phyloP scores from a whole-genome alignment of 2,113 vertebrate species.

The Lepisosteus oculatus region DNA sequence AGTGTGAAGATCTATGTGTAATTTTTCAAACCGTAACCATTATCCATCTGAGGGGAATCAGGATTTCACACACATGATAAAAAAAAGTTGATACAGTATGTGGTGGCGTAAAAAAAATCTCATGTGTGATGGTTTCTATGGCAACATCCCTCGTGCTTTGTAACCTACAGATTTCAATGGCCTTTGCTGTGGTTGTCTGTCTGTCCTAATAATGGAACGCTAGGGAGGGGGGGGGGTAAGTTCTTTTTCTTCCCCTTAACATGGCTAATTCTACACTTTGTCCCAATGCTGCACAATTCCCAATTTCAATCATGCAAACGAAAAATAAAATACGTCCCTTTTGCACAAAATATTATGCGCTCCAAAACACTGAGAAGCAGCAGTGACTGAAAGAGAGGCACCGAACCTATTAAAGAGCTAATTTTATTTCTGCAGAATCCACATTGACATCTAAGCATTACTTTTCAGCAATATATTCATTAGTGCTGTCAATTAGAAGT shows the following conservation, averaged over 20 bases:
- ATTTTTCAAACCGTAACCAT: no score
- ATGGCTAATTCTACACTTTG: slow-evolving; percentile 51
- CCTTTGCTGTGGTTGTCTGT: slow-evolving; percentile 49
- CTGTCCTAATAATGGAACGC: slow-evolving; percentile 57
- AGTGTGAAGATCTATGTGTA: no score
- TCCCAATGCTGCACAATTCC: slow-evolving; percentile 12
- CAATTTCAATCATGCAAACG: no score
- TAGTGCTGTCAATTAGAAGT: background rate
- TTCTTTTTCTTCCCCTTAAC: slow-evolving; percentile 63
- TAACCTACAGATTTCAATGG: slow-evolving; percentile 43
- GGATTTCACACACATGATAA: no score
- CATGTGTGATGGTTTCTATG: slow-evolving; percentile 67
- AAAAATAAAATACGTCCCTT: slow-evolving; percentile 36
- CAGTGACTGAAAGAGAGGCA: no score
- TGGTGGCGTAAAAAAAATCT: slow-evolving; percentile 35
- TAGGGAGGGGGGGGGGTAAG: slow-evolving; percentile 51
- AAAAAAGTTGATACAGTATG: no score
- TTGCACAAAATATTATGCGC: no score
- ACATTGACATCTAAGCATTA: slow-evolving; percentile 45
- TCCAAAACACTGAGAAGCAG: no score
- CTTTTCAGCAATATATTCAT: slow-evolving; percentile 34
- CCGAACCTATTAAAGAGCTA: no score
- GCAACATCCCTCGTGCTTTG: slow-evolving; percentile 58
- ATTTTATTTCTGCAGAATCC: background rate
- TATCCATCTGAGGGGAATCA: no score